Evolutionary conservation across 2,888 invertebrate genomes (phyloP), one percentile per base, ranked within the genome.

Genomic region (Amphipyra tragopoginis): DNA sequence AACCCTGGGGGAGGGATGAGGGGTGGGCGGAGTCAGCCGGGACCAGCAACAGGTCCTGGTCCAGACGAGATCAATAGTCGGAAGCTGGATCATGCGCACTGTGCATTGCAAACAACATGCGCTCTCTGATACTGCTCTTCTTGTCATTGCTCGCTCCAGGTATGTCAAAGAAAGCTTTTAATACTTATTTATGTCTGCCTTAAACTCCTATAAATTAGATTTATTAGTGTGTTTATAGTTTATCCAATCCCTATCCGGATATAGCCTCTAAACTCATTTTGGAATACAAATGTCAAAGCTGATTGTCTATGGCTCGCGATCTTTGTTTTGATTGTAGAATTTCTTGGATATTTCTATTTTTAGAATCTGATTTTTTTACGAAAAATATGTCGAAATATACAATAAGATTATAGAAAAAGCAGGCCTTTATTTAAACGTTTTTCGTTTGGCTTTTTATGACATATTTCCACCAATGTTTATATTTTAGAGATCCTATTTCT

Each of bases 21-120:
- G 66, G 65, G 72, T 65, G 66, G 74, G 88, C 85, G 90, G 86
- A 78, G 85, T 80, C 69, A 77, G 78, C 82, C 81, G 72, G 85
- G 85, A 85, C 45, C 86, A 86, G 93, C 94, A 94, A 94, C 94
- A 94, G 93, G 94, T 93, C 86, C 77, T 75, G 86, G 85, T 82
- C 83, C 84, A 85, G 86, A 80, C 80, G 76, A 70, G 89, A 92
- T 94, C 93, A 85, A 93, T 94, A 93, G 49, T 65, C 71, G 84
- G 93, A 93, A 72, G 90, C 93, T 93, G 91, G 85, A 77, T 76
- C 93, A 91, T 93, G 94, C 94, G 93, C 92, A 69, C 56, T 74
- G 71, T 78, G 81, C 81, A 86, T 81, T 84, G 69, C 84, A 72
- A 82, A 84, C 90, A 90, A 80, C 90, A 94, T 94, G 94, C 90